phyloP scores from a whole-genome alignment of 2,888 invertebrate species.

The Bombyx huttoni region DNA sequence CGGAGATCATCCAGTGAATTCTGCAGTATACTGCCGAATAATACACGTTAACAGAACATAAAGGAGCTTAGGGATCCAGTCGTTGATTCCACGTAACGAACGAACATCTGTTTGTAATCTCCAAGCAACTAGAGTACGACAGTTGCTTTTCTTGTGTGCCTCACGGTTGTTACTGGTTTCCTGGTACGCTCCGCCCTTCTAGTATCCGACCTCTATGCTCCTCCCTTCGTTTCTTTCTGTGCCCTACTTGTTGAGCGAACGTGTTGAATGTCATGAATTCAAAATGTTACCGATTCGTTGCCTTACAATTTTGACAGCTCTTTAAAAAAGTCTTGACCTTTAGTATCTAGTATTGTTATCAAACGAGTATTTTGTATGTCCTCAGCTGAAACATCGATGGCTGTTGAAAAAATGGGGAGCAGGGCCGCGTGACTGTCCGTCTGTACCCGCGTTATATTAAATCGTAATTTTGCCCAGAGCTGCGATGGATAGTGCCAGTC shows the following conservation, averaged over 20 bases:
- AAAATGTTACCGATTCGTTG: constrained; percentile 42
- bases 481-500: constrained; percentile 43
- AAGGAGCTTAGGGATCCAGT: constrained; percentile 13
- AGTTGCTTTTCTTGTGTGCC: constrained; percentile 51
- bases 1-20: constrained; percentile 36
- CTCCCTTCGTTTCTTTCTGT: constrained; percentile 57
- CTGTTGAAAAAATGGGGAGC: constrained; percentile 31
- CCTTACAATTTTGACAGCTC: constrained; percentile 10
- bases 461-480: constrained; percentile 43
- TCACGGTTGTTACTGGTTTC: constrained; percentile 56
- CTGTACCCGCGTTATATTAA: constrained; percentile 45
- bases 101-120: constrained; percentile 42
- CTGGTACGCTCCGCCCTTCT: constrained; percentile 54
- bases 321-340: constrained; percentile 7
- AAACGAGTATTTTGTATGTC: constrained; percentile 2
- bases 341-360: neutral
- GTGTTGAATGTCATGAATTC: constrained; percentile 44
- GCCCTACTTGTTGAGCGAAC: constrained; percentile 54
- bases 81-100: constrained; percentile 30
- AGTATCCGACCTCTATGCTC: constrained; percentile 51
- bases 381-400: constrained; percentile 16
- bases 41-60: constrained; percentile 19
- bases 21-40: constrained; percentile 25
- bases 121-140: constrained; percentile 49
- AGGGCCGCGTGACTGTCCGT: constrained; percentile 20